Conservation (phyloP, 37 sponge, comb jelly and placozoan species). For the Theonella swinhoei region DNA sequence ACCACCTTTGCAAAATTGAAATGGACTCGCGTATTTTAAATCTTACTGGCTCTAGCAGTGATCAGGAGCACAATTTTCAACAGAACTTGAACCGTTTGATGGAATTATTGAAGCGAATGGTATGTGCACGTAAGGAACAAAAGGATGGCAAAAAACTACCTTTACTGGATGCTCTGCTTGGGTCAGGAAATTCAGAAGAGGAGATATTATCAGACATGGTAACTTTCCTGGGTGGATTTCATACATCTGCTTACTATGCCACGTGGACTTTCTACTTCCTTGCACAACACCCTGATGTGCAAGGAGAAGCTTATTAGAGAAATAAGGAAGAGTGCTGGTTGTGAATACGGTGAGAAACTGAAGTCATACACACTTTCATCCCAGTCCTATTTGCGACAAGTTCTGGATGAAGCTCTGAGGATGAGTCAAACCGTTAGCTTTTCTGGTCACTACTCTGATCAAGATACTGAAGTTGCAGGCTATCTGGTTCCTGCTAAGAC, state of each 20-base stretch:
- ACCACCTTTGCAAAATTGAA: conserved; percentile 37
- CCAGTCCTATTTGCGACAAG: conserved; percentile 25
- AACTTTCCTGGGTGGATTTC: conserved; percentile 38
- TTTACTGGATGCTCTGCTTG: conserved; percentile 29
- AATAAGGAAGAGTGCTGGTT: conserved; percentile 1
- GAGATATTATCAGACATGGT: conserved; percentile 13
- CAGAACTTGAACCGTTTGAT: background rate
- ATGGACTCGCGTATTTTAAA: conserved; percentile 29
- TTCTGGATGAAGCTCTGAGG: conserved; percentile 42
- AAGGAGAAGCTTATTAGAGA: conserved; percentile 22
- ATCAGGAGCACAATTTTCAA: conserved; percentile 29
- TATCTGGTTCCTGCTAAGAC: conserved; percentile 49
- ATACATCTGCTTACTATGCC: conserved; percentile 22
- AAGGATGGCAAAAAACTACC: background rate
- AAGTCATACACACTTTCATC: conserved; percentile 29
- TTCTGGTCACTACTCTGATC: conserved; percentile 18
- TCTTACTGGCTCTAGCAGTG: conserved; percentile 2
- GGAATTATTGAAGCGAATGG: conserved; percentile 15
- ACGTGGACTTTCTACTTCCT: conserved; percentile 38
- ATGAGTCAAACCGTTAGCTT: conserved; percentile 10
- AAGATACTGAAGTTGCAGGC: conserved; percentile 26
- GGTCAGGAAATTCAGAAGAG: conserved; percentile 19
- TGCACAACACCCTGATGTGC: conserved; percentile 27
- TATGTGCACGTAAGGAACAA: conserved; percentile 8
- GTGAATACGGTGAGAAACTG: conserved; percentile 24